These are phyloP conservation scores for Trachelipus rathkii DNA, from an alignment of 1,140 invertebrate genomes.

Conservation along the genomic window DNA sequence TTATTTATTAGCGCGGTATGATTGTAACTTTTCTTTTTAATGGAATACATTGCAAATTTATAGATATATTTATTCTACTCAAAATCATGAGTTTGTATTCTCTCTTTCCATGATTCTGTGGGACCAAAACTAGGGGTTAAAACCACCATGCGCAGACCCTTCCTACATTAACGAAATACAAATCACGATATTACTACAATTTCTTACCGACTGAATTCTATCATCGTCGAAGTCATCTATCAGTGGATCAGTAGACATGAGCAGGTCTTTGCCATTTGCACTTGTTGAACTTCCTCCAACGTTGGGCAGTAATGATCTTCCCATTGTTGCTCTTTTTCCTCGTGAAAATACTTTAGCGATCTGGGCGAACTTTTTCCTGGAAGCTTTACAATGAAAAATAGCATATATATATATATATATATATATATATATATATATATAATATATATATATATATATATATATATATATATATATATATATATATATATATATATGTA, in stretches of 20 bases:
- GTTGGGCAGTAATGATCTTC: slow-evolving; percentile 27
- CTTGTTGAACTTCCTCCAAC: neutral
- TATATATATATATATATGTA: too few species aligned
- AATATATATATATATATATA: neutral
- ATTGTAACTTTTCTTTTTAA: too few species aligned
- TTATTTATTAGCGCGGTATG: too few species aligned
- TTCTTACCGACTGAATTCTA: slow-evolving; percentile 15
- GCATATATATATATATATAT: too few species aligned
- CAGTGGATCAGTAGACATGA: slow-evolving; percentile 38
- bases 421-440: neutral
- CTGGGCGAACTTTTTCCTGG: slow-evolving; percentile 45
- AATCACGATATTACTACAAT: neutral
- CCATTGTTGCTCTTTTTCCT: slow-evolving; percentile 31
- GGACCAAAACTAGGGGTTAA: too few species aligned
- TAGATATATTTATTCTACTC: too few species aligned
- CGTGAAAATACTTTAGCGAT: slow-evolving; percentile 44
- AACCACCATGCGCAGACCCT: too few species aligned
- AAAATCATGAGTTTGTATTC: too few species aligned
- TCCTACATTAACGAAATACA: too few species aligned
- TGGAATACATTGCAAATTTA: too few species aligned
- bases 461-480: neutral
- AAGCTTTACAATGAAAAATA: slow-evolving; percentile 30
- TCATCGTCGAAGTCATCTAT: slow-evolving; percentile 41
- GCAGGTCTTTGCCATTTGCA: slow-evolving; percentile 30
- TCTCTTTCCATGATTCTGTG: too few species aligned